Evolutionary conservation across 2,797 vertebrate genomes (phyloP), one percentile per base, ranked within the genome.

Genomic region (Acipenser transmontanus): DNA sequence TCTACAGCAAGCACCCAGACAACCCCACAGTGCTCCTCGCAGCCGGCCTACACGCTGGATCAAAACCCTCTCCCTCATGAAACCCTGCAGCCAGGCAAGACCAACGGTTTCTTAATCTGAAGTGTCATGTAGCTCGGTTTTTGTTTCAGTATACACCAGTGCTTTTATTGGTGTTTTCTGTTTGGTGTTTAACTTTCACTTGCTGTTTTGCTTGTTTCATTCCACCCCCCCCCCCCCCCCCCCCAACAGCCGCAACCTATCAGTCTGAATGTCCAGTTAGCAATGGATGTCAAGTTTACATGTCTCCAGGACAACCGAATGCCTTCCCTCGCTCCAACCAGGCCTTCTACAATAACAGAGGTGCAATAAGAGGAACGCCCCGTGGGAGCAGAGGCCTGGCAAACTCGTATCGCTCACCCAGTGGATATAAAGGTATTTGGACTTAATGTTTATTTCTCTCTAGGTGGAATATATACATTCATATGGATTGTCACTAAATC

Each of bases 1-100:
- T 90, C 83, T 70, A 94, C 91, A 56, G 90, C 91, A 50, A 95
- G 96, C 76, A 99, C 95, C 47, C 96, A 99, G 68, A 98, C 96
- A 1, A 88, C 93, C 66, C 92, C 94, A 3, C 95, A 95, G 61
- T 91, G 94, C 74, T 91, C 86, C 47, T 62, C 87, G 8, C 73
- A 88, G 0, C 71, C 86, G 47, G 70, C 81, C 51, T 82, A 84
- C 1, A 71, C 78, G 68, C 72, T 70, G 34, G 95, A 96, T 7
- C 91, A 93, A 1, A 86, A 91, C 4, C 69, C 78, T 59, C 72
- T 84, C 66, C 76, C 85, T 72, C 87, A 86, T 73, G 90, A 91
- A 54, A 51, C 79, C 59, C 56, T 84, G 0, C 85, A 85, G 70
- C 79, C 85, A 14, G 93, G 96, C 97, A 85, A 68, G 78, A 12